Evolutionary conservation across 2,113 vertebrate genomes (phyloP).

Genomic region (Abramis brama): DNA sequence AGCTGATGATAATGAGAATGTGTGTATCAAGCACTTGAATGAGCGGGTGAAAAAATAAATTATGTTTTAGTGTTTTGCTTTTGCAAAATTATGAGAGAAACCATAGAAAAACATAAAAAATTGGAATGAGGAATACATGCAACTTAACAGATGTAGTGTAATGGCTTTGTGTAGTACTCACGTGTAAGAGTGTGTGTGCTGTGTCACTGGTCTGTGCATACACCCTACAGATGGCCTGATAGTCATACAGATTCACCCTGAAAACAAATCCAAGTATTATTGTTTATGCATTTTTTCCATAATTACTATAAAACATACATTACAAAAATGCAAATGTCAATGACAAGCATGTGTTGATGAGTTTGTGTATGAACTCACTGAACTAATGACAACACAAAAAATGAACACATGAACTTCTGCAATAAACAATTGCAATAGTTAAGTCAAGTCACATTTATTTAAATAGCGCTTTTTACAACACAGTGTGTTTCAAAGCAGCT

Average conservation of each 20-base stretch:
- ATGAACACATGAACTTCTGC: not conserved
- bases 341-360: constrained; percentile 23
- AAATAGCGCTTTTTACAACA: no score
- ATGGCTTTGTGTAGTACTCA: constrained; percentile 75
- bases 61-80: not conserved
- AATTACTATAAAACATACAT: not conserved
- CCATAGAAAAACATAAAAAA: not conserved
- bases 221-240: constrained; percentile 94
- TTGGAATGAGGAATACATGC: not conserved
- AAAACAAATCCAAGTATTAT: constrained; percentile 3
- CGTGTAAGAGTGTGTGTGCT: constrained; percentile 87
- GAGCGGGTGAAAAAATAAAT: not conserved
- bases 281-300: not conserved
- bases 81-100: not conserved
- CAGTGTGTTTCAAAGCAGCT: no score
- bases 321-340: not conserved
- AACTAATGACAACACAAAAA: not conserved
- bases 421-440: not conserved
- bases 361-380: not conserved
- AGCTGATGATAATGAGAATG: not conserved
- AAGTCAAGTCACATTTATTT: no score
- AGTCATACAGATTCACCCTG: constrained; percentile 97
- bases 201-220: constrained; percentile 91
- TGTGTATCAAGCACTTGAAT: not conserved
- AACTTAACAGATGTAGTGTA: not conserved